Evolutionary conservation across 2,113 vertebrate species (phyloP).

Genomic region (Clinocottus analis): DNA sequence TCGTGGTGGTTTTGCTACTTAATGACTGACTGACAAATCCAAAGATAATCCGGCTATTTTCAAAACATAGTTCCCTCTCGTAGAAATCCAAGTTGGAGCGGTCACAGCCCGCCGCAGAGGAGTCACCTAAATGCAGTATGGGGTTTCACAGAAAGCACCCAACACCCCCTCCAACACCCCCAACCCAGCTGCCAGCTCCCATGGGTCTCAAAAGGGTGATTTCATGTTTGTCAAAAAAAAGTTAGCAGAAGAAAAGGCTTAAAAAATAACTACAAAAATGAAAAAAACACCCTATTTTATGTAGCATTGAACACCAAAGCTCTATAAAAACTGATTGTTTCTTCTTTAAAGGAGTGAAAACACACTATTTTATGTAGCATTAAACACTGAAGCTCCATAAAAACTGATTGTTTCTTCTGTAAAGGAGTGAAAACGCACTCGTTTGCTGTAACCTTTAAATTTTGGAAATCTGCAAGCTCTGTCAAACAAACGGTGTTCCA

Average conservation of each 20-base stretch:
- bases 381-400: slow-evolving; percentile 43
- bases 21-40: slow-evolving; percentile 80
- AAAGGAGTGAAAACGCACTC: slow-evolving; percentile 43
- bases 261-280: too few relatives aligned
- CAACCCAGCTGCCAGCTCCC: slow-evolving; percentile 42
- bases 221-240: slow-evolving; percentile 53
- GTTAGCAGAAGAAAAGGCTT: too few relatives aligned
- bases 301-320: too few relatives aligned
- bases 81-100: slow-evolving; percentile 53
- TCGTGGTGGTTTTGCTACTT: slow-evolving; percentile 73
- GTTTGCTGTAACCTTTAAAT: slow-evolving; percentile 42
- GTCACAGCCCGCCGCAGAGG: slow-evolving; percentile 42
- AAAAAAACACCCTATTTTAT: too few relatives aligned
- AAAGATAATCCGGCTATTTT: slow-evolving; percentile 80
- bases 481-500: slow-evolving; percentile 26
- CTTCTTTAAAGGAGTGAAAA: too few relatives aligned
- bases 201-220: slow-evolving; percentile 22
- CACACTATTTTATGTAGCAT: slow-evolving; percentile 13
- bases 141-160: slow-evolving; percentile 63
- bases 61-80: slow-evolving; percentile 68
- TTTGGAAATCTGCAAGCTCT: too few relatives aligned
- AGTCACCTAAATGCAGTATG: slow-evolving; percentile 63
- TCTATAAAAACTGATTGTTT: too few relatives aligned
- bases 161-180: too few relatives aligned
- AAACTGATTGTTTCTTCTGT: slow-evolving; percentile 39